These are phyloP conservation scores for Florisuga fusca DNA, from an alignment of 2,797 vertebrate genomes.

Conservation along the genomic window DNA sequence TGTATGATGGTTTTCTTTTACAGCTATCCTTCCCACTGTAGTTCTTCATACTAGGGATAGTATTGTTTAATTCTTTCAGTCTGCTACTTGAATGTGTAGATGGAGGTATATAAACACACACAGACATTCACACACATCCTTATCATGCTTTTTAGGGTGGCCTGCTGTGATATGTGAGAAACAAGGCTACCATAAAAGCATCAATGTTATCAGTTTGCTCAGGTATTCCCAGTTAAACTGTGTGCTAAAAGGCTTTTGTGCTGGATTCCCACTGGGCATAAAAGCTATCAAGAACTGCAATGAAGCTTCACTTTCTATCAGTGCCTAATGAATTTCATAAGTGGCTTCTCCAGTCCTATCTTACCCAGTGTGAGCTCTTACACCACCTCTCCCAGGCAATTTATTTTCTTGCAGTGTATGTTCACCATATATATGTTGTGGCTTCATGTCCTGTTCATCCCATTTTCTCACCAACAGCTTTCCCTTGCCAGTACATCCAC, in stretches of 20 bases:
- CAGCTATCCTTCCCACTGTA: background rate
- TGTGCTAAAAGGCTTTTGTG: slow-evolving; percentile 49
- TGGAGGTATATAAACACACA: background rate
- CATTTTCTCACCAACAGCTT: background rate
- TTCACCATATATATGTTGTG: background rate
- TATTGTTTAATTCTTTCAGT: background rate
- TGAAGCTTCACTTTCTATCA: slow-evolving; percentile 45
- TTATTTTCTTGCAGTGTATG: background rate
- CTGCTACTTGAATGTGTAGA: background rate
- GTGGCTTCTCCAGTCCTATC: background rate
- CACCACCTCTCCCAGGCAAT: background rate
- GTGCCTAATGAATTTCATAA: slow-evolving; percentile 57
- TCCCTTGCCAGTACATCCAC: background rate
- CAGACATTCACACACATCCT: background rate
- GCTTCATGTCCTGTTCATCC: background rate
- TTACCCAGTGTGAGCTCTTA: slow-evolving; percentile 6
- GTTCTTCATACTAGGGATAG: background rate
- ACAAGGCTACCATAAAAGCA: slow-evolving; percentile 15
- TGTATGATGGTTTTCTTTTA: background rate
- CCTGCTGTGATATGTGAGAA: background rate
- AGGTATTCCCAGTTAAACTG: slow-evolving; percentile 58
- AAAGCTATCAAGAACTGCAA: slow-evolving; percentile 54
- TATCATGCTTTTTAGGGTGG: background rate
- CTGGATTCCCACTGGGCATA: slow-evolving; percentile 48
- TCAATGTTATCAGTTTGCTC: slow-evolving; percentile 54